Conservation (phyloP, 1,140 invertebrate species). For the Macrocentrus cingulum region DNA sequence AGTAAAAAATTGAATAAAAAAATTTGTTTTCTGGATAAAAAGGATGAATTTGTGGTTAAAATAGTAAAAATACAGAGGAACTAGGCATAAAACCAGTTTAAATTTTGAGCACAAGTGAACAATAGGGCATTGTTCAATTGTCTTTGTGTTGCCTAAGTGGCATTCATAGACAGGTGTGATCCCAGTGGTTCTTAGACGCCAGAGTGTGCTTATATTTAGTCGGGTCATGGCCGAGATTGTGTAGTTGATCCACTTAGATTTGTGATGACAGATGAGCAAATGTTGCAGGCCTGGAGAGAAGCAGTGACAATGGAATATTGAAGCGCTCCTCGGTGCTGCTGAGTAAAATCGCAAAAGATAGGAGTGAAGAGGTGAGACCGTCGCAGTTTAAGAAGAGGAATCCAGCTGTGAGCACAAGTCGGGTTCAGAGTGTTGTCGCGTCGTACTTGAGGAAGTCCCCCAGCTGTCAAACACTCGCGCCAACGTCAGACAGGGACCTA, state of each 20-base stretch:
- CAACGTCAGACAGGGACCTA: conserved; percentile 31
- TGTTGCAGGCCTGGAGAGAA: conserved; percentile 11
- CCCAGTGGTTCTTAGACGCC: conserved; percentile 4
- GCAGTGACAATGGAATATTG: conserved; percentile 35
- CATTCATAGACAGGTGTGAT: not conserved
- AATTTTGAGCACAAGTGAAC: too few species aligned
- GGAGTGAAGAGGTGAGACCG: conserved; percentile 4
- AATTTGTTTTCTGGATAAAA: too few species aligned
- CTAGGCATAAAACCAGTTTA: too few species aligned
- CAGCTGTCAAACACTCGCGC: conserved; percentile 30
- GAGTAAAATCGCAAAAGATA: conserved; percentile 28
- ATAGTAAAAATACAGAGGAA: too few species aligned
- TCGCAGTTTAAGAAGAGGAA: conserved; percentile 8
- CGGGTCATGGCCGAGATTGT: not conserved
- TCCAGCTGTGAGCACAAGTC: not conserved
- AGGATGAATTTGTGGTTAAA: too few species aligned
- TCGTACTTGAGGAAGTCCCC: conserved; percentile 31
- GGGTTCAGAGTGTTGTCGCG: conserved; percentile 18
- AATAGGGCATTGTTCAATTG: not conserved
- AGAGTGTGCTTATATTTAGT: conserved; percentile 13
- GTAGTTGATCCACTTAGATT: conserved; percentile 1
- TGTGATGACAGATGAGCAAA: not conserved
- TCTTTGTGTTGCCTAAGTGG: not conserved
- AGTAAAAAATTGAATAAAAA: too few species aligned
- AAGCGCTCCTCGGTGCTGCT: conserved; percentile 41